Conservation (phyloP, 2,113 vertebrate species). For the Candoia aspera region DNA sequence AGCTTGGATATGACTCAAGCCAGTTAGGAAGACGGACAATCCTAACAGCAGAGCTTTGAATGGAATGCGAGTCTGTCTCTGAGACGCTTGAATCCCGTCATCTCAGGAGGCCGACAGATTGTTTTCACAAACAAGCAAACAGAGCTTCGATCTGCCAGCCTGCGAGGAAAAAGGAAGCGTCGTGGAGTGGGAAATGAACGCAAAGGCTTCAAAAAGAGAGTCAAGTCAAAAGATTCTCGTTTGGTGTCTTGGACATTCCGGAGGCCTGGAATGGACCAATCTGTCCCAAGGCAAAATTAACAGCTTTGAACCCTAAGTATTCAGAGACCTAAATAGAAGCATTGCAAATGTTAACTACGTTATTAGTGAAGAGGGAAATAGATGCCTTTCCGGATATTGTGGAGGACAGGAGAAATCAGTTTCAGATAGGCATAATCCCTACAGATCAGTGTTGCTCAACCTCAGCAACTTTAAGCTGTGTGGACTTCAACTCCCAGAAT, state of each 20-base stretch:
- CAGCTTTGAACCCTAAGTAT: not conserved
- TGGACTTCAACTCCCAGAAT: no score
- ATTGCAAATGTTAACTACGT: not conserved
- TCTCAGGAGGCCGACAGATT: slow-evolving; percentile 34
- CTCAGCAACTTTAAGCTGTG: no score
- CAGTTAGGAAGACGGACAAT: not conserved
- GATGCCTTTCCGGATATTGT: not conserved
- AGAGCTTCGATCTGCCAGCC: slow-evolving; percentile 33
- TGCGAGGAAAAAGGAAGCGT: not conserved
- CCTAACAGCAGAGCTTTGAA: not conserved
- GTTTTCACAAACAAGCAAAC: slow-evolving; percentile 1
- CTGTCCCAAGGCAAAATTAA: not conserved
- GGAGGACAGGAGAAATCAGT: not conserved
- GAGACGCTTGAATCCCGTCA: slow-evolving; percentile 4
- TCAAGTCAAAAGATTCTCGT: not conserved
- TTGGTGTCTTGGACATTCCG: not conserved
- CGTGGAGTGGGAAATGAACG: slow-evolving; percentile 22
- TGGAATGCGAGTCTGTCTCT: slow-evolving; percentile 10
- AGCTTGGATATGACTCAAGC: not conserved
- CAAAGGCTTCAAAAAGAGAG: not conserved
- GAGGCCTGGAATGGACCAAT: not conserved
- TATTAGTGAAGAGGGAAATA: not conserved
- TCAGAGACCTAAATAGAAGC: not conserved
- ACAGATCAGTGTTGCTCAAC: no score
- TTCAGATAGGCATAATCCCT: not conserved